Conservation (phyloP, 1,140 invertebrate genomes). For the Tetramorium alpestre region DNA sequence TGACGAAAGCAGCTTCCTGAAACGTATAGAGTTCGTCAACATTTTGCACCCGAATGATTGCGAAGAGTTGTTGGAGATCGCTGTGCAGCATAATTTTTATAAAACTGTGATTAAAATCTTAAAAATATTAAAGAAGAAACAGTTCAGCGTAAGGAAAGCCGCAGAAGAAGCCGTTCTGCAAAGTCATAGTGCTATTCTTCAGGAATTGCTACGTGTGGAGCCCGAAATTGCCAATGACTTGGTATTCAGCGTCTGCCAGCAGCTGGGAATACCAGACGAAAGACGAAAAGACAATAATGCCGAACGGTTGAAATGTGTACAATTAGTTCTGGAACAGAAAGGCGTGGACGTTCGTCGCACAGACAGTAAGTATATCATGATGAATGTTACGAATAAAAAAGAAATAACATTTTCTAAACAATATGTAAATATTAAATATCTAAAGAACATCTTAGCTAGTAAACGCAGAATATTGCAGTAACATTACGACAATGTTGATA, state of each 20-base stretch:
- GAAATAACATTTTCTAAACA: too few relatives aligned
- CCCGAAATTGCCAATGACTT: constrained; percentile 82
- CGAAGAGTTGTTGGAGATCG: constrained; percentile 67
- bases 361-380: constrained; percentile 71
- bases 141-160: constrained; percentile 54
- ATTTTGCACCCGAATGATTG: neutral
- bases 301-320: constrained; percentile 73
- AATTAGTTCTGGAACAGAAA: constrained; percentile 70
- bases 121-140: constrained; percentile 71
- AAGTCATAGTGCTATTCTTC: constrained; percentile 87
- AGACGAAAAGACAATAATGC: constrained; percentile 26
- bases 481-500: too few relatives aligned
- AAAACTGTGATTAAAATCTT: constrained; percentile 78
- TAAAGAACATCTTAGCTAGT: too few relatives aligned
- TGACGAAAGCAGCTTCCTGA: constrained; percentile 87
- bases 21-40: constrained; percentile 81
- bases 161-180: constrained; percentile 86
- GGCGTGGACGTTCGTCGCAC: constrained; percentile 73
- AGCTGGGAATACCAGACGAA: constrained; percentile 70
- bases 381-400: too few relatives aligned
- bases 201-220: constrained; percentile 86
- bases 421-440: too few relatives aligned
- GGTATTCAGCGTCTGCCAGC: constrained; percentile 75
- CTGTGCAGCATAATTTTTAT: constrained; percentile 68
- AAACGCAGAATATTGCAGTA: too few relatives aligned